phyloP scores from a whole-genome alignment of 2,888 invertebrate genomes.

The Idaea biselata region DNA sequence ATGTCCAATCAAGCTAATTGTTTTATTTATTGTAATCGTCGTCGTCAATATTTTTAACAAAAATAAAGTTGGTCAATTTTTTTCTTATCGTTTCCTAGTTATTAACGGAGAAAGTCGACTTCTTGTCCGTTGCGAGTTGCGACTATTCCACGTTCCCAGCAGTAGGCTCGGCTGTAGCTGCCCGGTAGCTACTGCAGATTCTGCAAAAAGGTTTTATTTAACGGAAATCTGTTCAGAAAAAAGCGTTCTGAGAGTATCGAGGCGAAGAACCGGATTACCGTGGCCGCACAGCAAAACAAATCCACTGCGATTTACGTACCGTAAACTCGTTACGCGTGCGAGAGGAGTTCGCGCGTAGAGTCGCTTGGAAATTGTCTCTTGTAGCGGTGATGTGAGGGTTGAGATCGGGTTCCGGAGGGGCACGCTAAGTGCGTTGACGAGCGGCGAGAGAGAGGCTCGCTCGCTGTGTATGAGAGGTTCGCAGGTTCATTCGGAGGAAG shows the following conservation, averaged over 20 bases:
- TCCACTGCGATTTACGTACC: slow-evolving; percentile 78
- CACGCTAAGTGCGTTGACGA: slow-evolving; percentile 52
- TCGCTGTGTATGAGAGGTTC: slow-evolving; percentile 65
- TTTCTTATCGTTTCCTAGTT: slow-evolving; percentile 67
- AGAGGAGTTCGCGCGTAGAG: slow-evolving; percentile 51
- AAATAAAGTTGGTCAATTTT: slow-evolving; percentile 64
- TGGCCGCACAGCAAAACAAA: slow-evolving; percentile 71
- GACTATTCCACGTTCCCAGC: slow-evolving; percentile 71
- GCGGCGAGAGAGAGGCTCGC: slow-evolving; percentile 64
- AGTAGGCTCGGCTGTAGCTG: slow-evolving; percentile 36
- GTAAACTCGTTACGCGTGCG: slow-evolving; percentile 77
- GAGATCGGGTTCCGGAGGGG: slow-evolving; percentile 39
- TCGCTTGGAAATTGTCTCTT: slow-evolving; percentile 57
- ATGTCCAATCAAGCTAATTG: slow-evolving; percentile 63
- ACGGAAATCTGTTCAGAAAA: slow-evolving; percentile 65
- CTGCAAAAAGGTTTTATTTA: slow-evolving; percentile 71
- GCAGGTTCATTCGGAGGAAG: slow-evolving; percentile 72
- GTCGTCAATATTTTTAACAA: slow-evolving; percentile 59
- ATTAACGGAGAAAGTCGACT: slow-evolving; percentile 78
- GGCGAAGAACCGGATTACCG: slow-evolving; percentile 70
- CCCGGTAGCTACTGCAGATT: slow-evolving; percentile 49
- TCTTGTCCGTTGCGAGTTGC: slow-evolving; percentile 74
- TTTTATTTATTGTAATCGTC: slow-evolving; percentile 58
- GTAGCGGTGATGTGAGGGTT: slow-evolving; percentile 47
- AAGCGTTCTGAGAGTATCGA: slow-evolving; percentile 60